These are phyloP conservation scores for Microplitis manilae DNA, from an alignment of 2,888 invertebrate species.

Conservation along the genomic window DNA sequence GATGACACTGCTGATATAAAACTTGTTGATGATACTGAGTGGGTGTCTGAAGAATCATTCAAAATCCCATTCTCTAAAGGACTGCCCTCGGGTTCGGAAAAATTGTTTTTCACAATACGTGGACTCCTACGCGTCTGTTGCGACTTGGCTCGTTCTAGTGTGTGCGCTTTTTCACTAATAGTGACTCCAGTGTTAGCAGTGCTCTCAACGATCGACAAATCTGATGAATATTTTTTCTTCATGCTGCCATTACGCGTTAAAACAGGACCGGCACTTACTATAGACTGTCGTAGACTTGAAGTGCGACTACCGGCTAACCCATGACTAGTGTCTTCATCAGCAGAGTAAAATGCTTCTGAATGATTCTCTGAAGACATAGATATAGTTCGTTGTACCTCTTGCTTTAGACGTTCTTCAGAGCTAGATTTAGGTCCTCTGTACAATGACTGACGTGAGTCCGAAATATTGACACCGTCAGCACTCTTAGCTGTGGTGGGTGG, in stretches of 20 bases:
- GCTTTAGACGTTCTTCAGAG: constrained; percentile 76
- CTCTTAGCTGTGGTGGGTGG: constrained; percentile 73
- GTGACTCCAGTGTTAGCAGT: constrained; percentile 56
- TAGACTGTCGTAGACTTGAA: constrained; percentile 80
- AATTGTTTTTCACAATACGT: constrained; percentile 54
- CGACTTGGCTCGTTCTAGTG: constrained; percentile 64
- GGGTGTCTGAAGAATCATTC: constrained; percentile 80
- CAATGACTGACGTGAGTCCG: constrained; percentile 80
- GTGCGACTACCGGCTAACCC: constrained; percentile 77
- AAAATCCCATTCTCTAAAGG: constrained; percentile 52
- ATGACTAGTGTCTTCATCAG: constrained; percentile 86
- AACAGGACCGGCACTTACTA: constrained; percentile 75
- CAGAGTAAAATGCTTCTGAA: constrained; percentile 93
- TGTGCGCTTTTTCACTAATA: constrained; percentile 66
- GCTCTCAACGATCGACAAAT: constrained; percentile 74
- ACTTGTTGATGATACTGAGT: constrained; percentile 87
- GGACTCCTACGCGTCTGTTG: constrained; percentile 57
- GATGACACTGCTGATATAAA: constrained; percentile 93
- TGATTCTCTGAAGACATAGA: constrained; percentile 92
- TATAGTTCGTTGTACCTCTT: constrained; percentile 85
- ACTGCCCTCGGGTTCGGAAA: constrained; percentile 50
- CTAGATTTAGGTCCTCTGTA: constrained; percentile 73
- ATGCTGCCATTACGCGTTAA: constrained; percentile 68
- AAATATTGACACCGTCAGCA: constrained; percentile 74
- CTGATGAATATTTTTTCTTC: constrained; percentile 76